Evolutionary conservation across 1,140 invertebrate genomes (phyloP), one percentile per base, ranked within the genome.

Genomic region (Rhopalosiphum padi): DNA sequence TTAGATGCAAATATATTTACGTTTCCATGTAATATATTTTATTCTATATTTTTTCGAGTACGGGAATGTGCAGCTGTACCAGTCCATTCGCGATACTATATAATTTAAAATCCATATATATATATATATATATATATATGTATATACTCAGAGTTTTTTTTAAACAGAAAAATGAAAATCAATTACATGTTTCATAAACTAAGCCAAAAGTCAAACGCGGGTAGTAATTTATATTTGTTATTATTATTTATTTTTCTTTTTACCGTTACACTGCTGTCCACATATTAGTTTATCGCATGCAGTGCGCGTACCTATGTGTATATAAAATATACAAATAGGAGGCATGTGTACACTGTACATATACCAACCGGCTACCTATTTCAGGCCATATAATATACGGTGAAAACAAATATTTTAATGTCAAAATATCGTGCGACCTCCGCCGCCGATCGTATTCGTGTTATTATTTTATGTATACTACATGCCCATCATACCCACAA

Each of bases 341-440:
- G 15, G 5, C 18, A 77, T 77, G 60, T 77, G 60, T 77, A 77
- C 60, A 77, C 11, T n/a, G 30, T 77, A 77, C 60, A 77, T 23
- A 77, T 51, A 51, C 15, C 48, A 18, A 51, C 15, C 48, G 48
- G 60, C 60, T 77, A 77, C 60, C 60, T 77, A 77, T 77, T 77
- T 77, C 30, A n/a, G 30, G 60, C n/a, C 4, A n/a, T 18, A 77
- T 77, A 77, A 77, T 77, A 77, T n/a, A 77, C 60, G 60, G 0
- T 5, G n/a, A 77, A 77, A 77, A 77, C 60, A 77, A 77, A 77
- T 77, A 77, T 77, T 77, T 77, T 77, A 77, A 77, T 35, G 60
- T 77, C 60, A n/a, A 77, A 77, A 77, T 77, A 77, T 77, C 60
- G 60, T 77, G 18, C 30, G 60, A 77, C 60, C 60, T n/a, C 60